Evolutionary conservation across 2,888 invertebrate genomes (phyloP).

Genomic region (Hybos culiciformis): DNA sequence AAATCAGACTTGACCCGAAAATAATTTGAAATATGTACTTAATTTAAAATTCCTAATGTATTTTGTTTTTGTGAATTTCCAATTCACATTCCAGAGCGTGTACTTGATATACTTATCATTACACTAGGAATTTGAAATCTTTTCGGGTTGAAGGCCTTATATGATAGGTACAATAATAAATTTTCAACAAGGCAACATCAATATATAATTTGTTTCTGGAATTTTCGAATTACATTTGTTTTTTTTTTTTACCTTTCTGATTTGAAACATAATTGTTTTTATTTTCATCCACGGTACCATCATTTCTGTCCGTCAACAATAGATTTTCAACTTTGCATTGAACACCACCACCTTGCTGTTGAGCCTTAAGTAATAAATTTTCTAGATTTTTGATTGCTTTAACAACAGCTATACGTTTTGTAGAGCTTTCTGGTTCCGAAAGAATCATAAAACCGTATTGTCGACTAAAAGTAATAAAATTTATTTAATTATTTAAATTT

Average conservation of each 20-base stretch:
- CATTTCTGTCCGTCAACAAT: conserved; percentile 13
- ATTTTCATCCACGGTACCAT: conserved; percentile 28
- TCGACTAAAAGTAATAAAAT: conserved; percentile 46
- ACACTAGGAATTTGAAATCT: too few relatives aligned
- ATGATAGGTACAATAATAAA: too few relatives aligned
- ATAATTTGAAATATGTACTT: too few relatives aligned
- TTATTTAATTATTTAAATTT: too few relatives aligned
- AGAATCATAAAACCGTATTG: conserved; percentile 83
- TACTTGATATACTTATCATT: too few relatives aligned
- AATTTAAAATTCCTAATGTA: too few relatives aligned
- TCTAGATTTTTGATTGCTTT: conserved; percentile 78
- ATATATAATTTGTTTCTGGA: conserved; percentile 25
- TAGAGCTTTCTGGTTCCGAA: conserved; percentile 63
- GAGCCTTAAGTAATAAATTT: conserved; percentile 68
- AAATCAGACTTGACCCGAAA: too few relatives aligned
- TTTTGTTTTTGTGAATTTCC: too few relatives aligned
- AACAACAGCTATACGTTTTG: conserved; percentile 65
- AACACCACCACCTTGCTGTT: conserved; percentile 40
- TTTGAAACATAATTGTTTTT: conserved; percentile 24
- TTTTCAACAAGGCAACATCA: conserved; percentile 23
- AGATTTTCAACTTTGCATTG: conserved; percentile 7
- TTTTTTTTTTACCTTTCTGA: conserved; percentile 19
- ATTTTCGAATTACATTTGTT: conserved; percentile 14
- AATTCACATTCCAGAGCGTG: too few relatives aligned
- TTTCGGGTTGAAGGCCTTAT: too few relatives aligned